Percentiles rank a stretch among this genome's conserved stretches.
These are phyloP conservation scores for Ceratosolen solmsi DNA, from an alignment of 1,140 invertebrate genomes.

Conservation along the genomic window DNA sequence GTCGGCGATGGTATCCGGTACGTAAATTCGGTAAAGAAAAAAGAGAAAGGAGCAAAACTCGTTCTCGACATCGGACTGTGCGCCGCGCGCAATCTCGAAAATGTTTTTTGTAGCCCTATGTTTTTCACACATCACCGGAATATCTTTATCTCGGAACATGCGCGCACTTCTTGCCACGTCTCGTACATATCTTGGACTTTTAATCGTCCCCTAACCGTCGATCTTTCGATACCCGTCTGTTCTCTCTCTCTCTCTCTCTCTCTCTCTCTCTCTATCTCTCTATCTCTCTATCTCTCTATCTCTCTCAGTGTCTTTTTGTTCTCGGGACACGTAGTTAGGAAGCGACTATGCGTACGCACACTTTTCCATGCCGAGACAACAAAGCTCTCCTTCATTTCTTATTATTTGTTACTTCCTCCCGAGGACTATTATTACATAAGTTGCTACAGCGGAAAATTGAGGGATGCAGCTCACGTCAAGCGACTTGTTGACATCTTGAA, in stretches of 20 bases:
- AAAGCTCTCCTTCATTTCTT: constrained; percentile 10
- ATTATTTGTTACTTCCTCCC: not conserved
- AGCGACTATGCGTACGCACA: not conserved
- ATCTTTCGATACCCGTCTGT: constrained; percentile 31
- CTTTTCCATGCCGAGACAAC: constrained; percentile 12
- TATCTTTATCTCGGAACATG: constrained; percentile 40
- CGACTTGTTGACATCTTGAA: not conserved
- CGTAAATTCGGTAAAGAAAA: constrained; percentile 5
- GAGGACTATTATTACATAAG: constrained; percentile 11
- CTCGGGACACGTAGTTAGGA: constrained; percentile 2
- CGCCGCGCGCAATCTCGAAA: constrained; percentile 22
- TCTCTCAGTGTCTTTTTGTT: not conserved
- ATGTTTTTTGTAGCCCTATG: constrained; percentile 34
- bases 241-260: not conserved
- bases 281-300: too few species aligned
- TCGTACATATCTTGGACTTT: constrained; percentile 1
- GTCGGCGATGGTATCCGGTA: not conserved
- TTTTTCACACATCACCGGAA: constrained; percentile 45
- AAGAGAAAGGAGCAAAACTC: not conserved
- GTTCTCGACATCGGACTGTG: not conserved
- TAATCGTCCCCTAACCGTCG: constrained; percentile 14
- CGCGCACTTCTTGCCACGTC: not conserved
- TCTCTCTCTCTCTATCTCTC: not conserved
- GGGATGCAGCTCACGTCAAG: not conserved
- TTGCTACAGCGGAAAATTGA: not conserved